phyloP scores from a whole-genome alignment of 2,797 vertebrate genomes.

The Arctocebus calabarensis region DNA sequence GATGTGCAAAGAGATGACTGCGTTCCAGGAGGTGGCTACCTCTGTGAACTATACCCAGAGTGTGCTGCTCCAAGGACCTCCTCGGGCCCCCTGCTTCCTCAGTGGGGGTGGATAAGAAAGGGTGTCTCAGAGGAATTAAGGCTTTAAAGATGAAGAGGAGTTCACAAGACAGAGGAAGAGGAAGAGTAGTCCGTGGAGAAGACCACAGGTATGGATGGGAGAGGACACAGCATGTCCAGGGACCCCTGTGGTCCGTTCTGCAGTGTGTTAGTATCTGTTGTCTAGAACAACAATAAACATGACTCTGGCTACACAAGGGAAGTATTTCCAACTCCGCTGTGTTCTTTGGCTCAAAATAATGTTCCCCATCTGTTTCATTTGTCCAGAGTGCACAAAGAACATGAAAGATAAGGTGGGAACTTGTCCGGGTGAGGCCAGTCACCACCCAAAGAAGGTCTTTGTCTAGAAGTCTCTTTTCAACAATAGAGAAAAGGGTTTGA shows the following conservation, averaged over 20 bases:
- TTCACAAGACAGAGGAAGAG: background rate
- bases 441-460: constrained; percentile 42
- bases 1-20: background rate
- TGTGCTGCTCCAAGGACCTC: background rate
- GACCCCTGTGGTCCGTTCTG: background rate
- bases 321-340: constrained; percentile 72
- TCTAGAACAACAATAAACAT: constrained; percentile 59
- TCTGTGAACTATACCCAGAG: background rate
- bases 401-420: constrained; percentile 68
- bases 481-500: background rate
- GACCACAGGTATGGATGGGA: background rate
- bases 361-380: constrained; percentile 67
- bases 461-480: constrained; percentile 38
- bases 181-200: background rate
- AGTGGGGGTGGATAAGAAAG: background rate
- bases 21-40: background rate
- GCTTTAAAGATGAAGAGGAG: background rate
- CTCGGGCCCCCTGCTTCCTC: background rate
- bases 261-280: background rate
- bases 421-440: constrained; percentile 55
- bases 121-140: background rate
- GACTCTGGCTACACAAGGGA: constrained; percentile 30
- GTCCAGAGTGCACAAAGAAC: constrained; percentile 74
- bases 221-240: background rate
- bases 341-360: constrained; percentile 68